Conservation (phyloP, 2,888 invertebrate species). For the Sipha maydis region DNA sequence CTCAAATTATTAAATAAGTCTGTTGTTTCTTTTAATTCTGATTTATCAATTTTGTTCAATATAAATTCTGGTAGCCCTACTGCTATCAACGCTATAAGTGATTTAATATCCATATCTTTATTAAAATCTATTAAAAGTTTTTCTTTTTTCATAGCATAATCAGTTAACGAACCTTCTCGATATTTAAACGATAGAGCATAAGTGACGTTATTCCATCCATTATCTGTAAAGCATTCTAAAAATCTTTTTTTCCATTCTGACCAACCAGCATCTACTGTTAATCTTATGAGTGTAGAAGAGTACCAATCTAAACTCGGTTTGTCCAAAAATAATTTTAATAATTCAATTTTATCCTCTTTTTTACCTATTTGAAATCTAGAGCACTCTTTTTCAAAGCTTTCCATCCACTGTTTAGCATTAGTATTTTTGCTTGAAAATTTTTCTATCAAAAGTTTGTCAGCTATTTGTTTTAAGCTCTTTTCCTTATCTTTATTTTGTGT, state of each 20-base stretch:
- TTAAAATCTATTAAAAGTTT: constrained; percentile 45
- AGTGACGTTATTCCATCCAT: too few species aligned
- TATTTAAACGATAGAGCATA: too few species aligned
- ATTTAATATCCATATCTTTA: constrained; percentile 41
- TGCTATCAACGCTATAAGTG: constrained; percentile 40
- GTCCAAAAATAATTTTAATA: too few species aligned
- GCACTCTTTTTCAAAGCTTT: constrained; percentile 30
- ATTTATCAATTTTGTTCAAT: too few species aligned
- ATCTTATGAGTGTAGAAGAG: constrained; percentile 12
- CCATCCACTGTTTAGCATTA: constrained; percentile 10
- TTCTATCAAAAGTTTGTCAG: constrained; percentile 30
- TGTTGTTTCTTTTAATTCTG: too few species aligned
- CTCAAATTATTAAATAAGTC: too few species aligned
- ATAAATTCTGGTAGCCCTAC: too few species aligned
- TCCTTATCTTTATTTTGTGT: constrained; percentile 25
- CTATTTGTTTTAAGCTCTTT: constrained; percentile 30
- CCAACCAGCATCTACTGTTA: constrained; percentile 36
- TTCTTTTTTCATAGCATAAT: too few species aligned
- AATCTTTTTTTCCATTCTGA: constrained; percentile 41
- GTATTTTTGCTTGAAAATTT: constrained; percentile 24
- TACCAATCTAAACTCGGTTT: constrained; percentile 15
- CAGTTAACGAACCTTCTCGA: too few species aligned
- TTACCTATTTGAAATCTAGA: constrained; percentile 38
- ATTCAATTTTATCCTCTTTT: too few species aligned
- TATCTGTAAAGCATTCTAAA: constrained; percentile 12